phyloP scores from a whole-genome alignment of 1,140 invertebrate species.

The Probaryconus sp. region DNA sequence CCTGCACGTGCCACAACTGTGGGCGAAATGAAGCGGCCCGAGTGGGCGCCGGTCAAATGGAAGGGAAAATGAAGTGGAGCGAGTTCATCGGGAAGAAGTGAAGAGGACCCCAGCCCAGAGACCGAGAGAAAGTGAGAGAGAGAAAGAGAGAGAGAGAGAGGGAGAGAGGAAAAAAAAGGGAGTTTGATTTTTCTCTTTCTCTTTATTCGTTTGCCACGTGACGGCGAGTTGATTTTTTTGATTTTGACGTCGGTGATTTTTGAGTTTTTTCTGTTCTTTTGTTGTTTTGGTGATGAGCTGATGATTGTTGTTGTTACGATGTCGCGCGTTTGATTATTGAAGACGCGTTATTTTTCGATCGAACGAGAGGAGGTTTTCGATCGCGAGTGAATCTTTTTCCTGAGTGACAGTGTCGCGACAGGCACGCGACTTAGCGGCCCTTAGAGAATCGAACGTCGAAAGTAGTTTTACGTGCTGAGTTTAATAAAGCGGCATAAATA shows the following conservation, averaged over 20 bases:
- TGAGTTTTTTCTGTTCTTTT: too few species aligned
- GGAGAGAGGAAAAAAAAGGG: constrained; percentile 5
- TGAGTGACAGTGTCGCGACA: constrained; percentile 20
- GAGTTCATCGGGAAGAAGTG: constrained; percentile 45
- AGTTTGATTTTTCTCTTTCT: not conserved
- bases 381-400: not conserved
- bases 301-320: too few species aligned
- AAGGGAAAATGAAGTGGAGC: constrained; percentile 45
- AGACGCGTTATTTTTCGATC: too few species aligned
- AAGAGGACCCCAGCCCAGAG: too few species aligned
- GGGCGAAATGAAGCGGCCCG: constrained; percentile 30
- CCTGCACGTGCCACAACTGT: constrained; percentile 30
- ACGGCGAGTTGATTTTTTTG: not conserved
- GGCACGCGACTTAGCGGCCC: not conserved
- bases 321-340: too few species aligned
- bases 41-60: constrained; percentile 35
- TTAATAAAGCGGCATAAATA: too few species aligned
- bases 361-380: too few species aligned
- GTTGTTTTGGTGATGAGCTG: too few species aligned
- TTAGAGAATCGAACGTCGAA: too few species aligned
- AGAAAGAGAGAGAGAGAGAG: constrained; percentile 4
- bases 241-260: constrained; percentile 3
- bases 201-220: constrained; percentile 28
- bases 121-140: constrained; percentile 30
- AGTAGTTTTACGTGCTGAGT: too few species aligned